phyloP scores from a whole-genome alignment of 2,888 invertebrate genomes.

The Andrena fulva region DNA sequence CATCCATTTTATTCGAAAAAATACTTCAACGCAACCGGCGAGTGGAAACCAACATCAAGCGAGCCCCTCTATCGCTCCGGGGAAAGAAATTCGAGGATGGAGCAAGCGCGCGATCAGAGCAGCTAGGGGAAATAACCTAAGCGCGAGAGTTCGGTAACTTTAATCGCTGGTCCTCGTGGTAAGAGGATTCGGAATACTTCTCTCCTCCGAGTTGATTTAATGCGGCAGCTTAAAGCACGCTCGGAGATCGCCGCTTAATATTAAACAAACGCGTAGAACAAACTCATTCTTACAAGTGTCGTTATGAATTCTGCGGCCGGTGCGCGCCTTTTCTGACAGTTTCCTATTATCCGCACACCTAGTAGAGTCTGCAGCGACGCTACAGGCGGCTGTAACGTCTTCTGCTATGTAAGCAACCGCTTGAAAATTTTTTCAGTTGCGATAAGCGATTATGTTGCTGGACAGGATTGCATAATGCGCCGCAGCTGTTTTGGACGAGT shows the following conservation, averaged over 20 bases:
- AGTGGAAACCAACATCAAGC: neutral
- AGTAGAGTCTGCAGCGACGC: neutral
- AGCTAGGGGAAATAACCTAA: conserved; percentile 52
- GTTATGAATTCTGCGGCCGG: conserved; percentile 30
- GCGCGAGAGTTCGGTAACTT: neutral
- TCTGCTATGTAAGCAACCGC: no score
- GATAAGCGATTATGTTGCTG: no score
- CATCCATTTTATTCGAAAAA: conserved; percentile 46
- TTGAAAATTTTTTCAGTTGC: no score
- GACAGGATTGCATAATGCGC: no score
- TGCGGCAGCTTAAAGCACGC: neutral
- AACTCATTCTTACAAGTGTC: conserved; percentile 13
- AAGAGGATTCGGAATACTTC: neutral
- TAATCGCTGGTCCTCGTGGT: neutral
- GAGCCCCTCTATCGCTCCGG: neutral
- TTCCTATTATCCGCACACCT: neutral
- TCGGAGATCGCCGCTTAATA: conserved; percentile 12
- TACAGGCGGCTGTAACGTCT: no score
- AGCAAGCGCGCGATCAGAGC: neutral
- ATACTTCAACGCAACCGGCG: conserved; percentile 5
- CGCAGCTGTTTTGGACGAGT: no score
- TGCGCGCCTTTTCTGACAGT: conserved; percentile 53
- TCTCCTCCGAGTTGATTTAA: neutral
- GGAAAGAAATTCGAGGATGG: neutral
- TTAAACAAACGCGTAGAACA: conserved; percentile 10